phyloP scores from a whole-genome alignment of 2,113 vertebrate genomes.

The Scalopus aquaticus region DNA sequence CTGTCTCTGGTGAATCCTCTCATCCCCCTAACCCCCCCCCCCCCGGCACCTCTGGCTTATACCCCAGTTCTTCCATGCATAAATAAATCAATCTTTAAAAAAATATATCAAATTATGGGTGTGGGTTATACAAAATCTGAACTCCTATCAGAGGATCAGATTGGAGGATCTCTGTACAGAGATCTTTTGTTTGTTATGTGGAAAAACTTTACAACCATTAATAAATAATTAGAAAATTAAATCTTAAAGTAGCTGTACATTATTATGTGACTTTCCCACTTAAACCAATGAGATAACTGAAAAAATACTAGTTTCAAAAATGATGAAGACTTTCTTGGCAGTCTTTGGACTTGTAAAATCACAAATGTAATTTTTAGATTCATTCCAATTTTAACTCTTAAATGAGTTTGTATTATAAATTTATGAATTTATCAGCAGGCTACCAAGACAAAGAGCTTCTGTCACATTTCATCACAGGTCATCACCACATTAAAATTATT shows the following conservation, averaged over 20 bases:
- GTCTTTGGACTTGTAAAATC: background rate
- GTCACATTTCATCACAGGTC: background rate
- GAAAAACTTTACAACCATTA: background rate
- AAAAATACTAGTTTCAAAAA: background rate
- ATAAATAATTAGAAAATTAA: conserved; percentile 5
- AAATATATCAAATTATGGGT: background rate
- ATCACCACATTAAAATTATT: background rate
- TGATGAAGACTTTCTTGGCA: background rate
- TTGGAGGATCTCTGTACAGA: background rate
- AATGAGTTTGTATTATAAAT: background rate
- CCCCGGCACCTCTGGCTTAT: no score
- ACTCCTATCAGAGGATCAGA: background rate
- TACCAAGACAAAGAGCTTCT: background rate
- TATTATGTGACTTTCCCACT: background rate
- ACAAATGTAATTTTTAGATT: background rate
- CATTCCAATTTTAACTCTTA: background rate
- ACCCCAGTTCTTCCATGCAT: no score
- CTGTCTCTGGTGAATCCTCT: no score
- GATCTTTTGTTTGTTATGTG: background rate
- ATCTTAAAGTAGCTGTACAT: background rate
- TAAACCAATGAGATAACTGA: background rate
- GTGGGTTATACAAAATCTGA: background rate
- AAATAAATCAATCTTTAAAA: no score
- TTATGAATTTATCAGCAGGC: background rate
- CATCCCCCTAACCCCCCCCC: no score